Percentiles rank a stretch among this genome's conserved stretches.
Evolutionary conservation across 2,888 invertebrate genomes (phyloP).

Genomic region (Diadromus collaris): DNA sequence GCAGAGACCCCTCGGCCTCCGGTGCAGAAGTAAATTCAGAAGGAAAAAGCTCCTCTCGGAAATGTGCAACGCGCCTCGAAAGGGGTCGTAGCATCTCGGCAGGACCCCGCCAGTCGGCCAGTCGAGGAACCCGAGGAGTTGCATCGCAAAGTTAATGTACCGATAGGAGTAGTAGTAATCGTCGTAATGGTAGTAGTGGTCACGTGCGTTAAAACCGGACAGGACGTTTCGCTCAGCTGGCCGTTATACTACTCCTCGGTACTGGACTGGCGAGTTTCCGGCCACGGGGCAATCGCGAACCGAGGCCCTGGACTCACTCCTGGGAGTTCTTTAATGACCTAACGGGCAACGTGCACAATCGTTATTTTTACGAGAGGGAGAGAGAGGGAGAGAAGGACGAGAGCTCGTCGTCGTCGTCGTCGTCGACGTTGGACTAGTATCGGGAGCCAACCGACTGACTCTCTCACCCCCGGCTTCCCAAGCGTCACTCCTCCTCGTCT

Average conservation of each 20-base stretch:
- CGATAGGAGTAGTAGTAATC: conserved; percentile 23
- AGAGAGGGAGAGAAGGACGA: too few relatives aligned
- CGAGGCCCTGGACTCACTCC: conserved; percentile 52
- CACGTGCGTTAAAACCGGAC: conserved; percentile 68
- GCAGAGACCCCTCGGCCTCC: neutral
- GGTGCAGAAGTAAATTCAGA: neutral
- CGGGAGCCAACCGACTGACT: conserved; percentile 20
- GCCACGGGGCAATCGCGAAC: conserved; percentile 39
- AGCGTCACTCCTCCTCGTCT: conserved; percentile 14
- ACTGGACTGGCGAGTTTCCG: conserved; percentile 34
- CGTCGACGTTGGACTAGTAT: conserved; percentile 36
- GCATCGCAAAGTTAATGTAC: conserved; percentile 25
- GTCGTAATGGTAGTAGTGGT: conserved; percentile 26
- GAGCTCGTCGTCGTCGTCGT: conserved; percentile 37
- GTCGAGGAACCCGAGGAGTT: conserved; percentile 14
- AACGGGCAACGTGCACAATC: conserved; percentile 69
- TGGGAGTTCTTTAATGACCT: conserved; percentile 74
- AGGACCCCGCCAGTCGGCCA: conserved; percentile 22
- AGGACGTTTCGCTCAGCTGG: conserved; percentile 62
- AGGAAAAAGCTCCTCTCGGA: neutral
- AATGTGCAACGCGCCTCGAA: neutral
- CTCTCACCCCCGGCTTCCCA: neutral
- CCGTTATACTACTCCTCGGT: conserved; percentile 32
- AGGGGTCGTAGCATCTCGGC: neutral
- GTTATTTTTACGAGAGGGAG: conserved; percentile 70